Percentiles rank a stretch among this genome's conserved stretches.
These are phyloP conservation scores for Phoenoteleia sp. DNA, from an alignment of 2,888 invertebrate species.

Conservation along the genomic window DNA sequence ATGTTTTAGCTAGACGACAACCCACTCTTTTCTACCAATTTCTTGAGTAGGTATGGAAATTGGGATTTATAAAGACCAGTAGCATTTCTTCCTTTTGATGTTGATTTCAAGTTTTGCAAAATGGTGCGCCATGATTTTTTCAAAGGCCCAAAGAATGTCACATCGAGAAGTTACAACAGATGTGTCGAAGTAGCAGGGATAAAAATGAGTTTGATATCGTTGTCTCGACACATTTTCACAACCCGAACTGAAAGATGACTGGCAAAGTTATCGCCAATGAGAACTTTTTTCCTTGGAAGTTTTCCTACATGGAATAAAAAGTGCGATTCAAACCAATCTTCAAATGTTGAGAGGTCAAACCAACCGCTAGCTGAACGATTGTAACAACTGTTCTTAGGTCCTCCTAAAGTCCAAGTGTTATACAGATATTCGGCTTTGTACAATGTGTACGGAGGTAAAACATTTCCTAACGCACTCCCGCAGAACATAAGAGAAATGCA, in stretches of 20 bases:
- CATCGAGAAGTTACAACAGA: slow-evolving; percentile 77
- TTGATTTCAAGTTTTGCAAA: slow-evolving; percentile 45
- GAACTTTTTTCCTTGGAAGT: slow-evolving; percentile 76
- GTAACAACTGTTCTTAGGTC: slow-evolving; percentile 22
- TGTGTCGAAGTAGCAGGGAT: slow-evolving; percentile 80
- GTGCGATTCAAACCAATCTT: slow-evolving; percentile 74
- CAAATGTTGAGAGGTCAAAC: slow-evolving; percentile 75
- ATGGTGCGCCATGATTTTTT: slow-evolving; percentile 76
- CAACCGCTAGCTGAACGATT: slow-evolving; percentile 72
- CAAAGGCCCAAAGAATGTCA: slow-evolving; percentile 76
- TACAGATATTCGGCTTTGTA: slow-evolving; percentile 24
- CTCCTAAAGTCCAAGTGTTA: not conserved
- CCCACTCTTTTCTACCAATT: not conserved
- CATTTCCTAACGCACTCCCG: slow-evolving; percentile 9
- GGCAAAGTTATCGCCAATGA: slow-evolving; percentile 81
- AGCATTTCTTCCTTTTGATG: slow-evolving; percentile 12
- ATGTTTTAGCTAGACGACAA: slow-evolving; percentile 31
- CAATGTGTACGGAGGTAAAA: slow-evolving; percentile 27
- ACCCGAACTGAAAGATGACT: slow-evolving; percentile 71
- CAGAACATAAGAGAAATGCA: slow-evolving; percentile 29
- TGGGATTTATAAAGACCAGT: slow-evolving; percentile 19
- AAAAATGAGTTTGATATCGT: slow-evolving; percentile 78
- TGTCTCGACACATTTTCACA: slow-evolving; percentile 72
- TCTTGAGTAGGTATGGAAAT: slow-evolving; percentile 7
- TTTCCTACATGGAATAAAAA: slow-evolving; percentile 77